A percentile compares a stretch with the other conserved stretches of the same genome.
These are phyloP conservation scores for Phenganax subtilis DNA, from an alignment of 92 coral and sea anemone genomes.

Conservation along the genomic window DNA sequence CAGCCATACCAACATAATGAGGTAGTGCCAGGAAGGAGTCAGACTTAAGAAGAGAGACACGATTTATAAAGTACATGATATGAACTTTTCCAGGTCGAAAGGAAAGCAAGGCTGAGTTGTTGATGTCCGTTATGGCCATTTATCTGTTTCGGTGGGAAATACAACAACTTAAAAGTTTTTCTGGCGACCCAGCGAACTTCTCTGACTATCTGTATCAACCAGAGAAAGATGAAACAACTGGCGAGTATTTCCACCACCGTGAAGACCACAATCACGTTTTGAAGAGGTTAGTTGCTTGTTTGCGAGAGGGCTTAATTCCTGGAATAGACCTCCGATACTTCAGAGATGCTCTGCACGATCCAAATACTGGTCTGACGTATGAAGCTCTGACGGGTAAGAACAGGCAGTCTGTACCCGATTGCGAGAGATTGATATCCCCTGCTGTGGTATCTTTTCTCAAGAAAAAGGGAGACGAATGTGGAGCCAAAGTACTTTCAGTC, in stretches of 20 bases:
- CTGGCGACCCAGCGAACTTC: slow-evolving; percentile 55
- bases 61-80: background rate
- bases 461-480: slow-evolving; percentile 39
- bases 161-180: slow-evolving; percentile 32
- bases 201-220: slow-evolving; percentile 53
- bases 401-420: slow-evolving; percentile 70
- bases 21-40: background rate
- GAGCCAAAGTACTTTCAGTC: slow-evolving; percentile 35
- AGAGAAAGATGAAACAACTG: slow-evolving; percentile 49
- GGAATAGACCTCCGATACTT: slow-evolving; percentile 48
- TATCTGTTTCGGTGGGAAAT: slow-evolving; percentile 52
- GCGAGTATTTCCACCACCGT: slow-evolving; percentile 35
- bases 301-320: slow-evolving; percentile 58
- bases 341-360: slow-evolving; percentile 55
- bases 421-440: slow-evolving; percentile 53
- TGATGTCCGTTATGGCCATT: slow-evolving; percentile 58
- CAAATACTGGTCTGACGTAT: slow-evolving; percentile 57
- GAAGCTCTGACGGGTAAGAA: slow-evolving; percentile 67
- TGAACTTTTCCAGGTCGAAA: slow-evolving; percentile 24
- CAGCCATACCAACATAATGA: background rate
- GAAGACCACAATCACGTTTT: slow-evolving; percentile 67
- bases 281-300: slow-evolving; percentile 44
- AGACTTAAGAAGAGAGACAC: background rate
- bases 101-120: slow-evolving; percentile 45
- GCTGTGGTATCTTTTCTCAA: slow-evolving; percentile 54